A percentile compares a stretch with the other conserved stretches of the same genome.
phyloP scores from a whole-genome alignment of 2,113 vertebrate genomes.

The Eurypyga helias region DNA sequence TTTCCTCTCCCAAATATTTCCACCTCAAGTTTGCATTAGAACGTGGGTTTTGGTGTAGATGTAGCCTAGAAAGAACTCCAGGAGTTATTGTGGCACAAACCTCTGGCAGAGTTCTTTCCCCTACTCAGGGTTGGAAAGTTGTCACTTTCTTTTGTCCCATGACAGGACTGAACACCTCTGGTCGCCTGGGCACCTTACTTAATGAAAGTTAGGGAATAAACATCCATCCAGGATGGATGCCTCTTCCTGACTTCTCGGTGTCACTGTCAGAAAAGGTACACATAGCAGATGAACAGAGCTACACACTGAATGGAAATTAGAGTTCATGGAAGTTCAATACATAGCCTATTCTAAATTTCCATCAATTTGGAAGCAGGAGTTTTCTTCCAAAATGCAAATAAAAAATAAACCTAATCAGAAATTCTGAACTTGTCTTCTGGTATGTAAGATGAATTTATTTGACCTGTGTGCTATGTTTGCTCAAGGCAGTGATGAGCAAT shows the following conservation, averaged over 20 bases:
- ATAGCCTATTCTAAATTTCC: not conserved
- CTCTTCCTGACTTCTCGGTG: not conserved
- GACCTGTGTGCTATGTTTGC: not conserved
- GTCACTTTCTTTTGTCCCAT: not conserved
- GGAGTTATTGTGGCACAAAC: not conserved
- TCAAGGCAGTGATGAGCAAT: not conserved
- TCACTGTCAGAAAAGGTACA: not conserved
- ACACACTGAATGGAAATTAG: not conserved
- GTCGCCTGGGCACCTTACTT: not conserved
- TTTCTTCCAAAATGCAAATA: not conserved
- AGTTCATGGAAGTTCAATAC: not conserved
- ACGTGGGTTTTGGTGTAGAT: not conserved
- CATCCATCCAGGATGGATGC: not conserved
- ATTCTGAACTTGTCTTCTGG: not conserved
- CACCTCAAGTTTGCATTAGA: not conserved
- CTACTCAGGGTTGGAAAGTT: not conserved
- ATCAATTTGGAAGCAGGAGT: not conserved
- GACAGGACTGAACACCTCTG: not conserved
- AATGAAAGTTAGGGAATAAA: not conserved
- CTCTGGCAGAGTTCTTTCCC: not conserved
- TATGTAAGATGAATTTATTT: not conserved
- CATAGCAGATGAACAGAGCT: not conserved
- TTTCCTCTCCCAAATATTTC: not conserved
- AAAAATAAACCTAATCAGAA: not conserved
- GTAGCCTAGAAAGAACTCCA: not conserved